Evolutionary conservation across 2,797 vertebrate genomes (phyloP), one percentile per base, ranked within the genome.

Genomic region (Diplodus sargus): DNA sequence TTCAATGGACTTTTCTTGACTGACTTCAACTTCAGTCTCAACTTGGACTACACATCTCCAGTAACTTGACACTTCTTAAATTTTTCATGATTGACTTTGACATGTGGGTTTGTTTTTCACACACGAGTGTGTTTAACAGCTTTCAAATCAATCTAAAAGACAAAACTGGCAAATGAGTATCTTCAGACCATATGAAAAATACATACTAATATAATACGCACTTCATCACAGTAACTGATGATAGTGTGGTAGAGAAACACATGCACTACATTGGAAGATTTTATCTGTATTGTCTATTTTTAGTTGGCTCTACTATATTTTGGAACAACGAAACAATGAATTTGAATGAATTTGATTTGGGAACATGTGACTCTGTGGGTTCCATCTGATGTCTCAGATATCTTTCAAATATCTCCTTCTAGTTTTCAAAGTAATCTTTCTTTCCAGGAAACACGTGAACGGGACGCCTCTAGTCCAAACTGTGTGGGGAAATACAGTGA

Each of bases 401-500:
- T 81, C 5, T n/a, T 59, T 73, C 82, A 60, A 42, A 25, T 39
- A 6, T 57, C 64, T 75, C 59, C 69, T 43, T 78, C 39, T 80
- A 74, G 70, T 74, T 60, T 76, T 76, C 20, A 9, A 7, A 78
- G 30, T 42, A 43, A 56, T 49, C 59, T 73, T 87, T 43, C 78
- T 68, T 63, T 87, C 45, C 79, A 68, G 78, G 82, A 85, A 78
- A 82, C 69, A 77, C 84, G 79, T 82, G 85, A 64, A 49, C 81
- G 52, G 83, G 69, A 79, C 15, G 66, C 76, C 77, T 79, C 73
- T 14, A 58, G 74, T 54, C 62, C 62, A 68, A 78, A 70, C 83
- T 84, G 71, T 84, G 82, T 82, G 73, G 82, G 79, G 67, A 89
- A 89, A 89, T 68, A 91, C 85, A 90, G 63, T 66, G 87, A 91